Evolutionary conservation across 1,140 invertebrate genomes (phyloP), one percentile per base, ranked within the genome.

Genomic region (Hydropsyche tenuis): DNA sequence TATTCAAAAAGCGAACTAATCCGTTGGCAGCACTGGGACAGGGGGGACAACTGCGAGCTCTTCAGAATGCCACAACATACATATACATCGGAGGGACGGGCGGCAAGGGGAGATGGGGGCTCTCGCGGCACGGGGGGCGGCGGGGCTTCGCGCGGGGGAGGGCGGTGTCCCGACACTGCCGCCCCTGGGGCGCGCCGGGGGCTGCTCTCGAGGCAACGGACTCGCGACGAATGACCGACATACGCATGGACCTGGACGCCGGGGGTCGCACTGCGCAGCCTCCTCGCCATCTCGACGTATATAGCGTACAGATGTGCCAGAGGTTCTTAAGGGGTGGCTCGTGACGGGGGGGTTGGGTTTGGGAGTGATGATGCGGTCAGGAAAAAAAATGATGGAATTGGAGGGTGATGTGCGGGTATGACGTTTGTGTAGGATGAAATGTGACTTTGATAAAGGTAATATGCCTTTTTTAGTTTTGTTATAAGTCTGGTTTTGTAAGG

Each of bases 151-250:
- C 30, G 63, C 20, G 30, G 42, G 63, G 20, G 60, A 25, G 60
- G 60, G 60, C 30, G 60, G 56, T 43, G 27, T 65, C 30, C 63
- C 63, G 30, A 18, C 30, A 14, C 25, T 30, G 63, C 63, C 63
- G 30, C 63, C 63, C 42, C 43, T 12, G 63, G 63, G 63, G 63
- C 56, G 56, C 56, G 63, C 30, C 63, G 30, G 65, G 70, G 56
- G 14, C 56, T 75, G 74, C 70, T 72, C 65, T 27, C 74, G 65
- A 42, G 45, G 62, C 70, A 51, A 75, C 70, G 60, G 74, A 75
- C 74, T 75, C 74, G 74, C 74, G 74, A 75, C 74, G 74, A 75
- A 75, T 75, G 74, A 72, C 74, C 71, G 74, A 70, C 42, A 75
- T 72, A 75, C 73, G 60, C 73, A n/a, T 45, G 70, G 71, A 72